Conservation (phyloP, 2,797 vertebrate species). For the Sebastes elongatus region DNA sequence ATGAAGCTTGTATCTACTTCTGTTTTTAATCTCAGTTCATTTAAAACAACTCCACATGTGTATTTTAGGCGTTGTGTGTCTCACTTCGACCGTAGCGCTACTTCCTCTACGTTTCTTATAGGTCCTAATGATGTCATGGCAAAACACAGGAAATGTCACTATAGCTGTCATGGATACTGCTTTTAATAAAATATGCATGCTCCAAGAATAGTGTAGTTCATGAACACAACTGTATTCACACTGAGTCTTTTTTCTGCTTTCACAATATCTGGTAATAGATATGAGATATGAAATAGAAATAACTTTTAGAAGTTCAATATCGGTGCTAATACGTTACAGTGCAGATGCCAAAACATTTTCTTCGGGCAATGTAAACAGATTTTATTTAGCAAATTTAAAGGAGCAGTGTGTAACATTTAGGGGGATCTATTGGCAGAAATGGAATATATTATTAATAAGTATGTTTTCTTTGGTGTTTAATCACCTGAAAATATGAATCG, state of each 20-base stretch:
- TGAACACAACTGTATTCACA: not conserved
- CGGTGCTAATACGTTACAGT: not conserved
- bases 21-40: not conserved
- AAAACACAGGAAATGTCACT: slow-evolving; percentile 40
- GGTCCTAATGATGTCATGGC: slow-evolving; percentile 51
- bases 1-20: not conserved
- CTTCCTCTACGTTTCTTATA: slow-evolving; percentile 57
- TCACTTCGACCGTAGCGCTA: slow-evolving; percentile 3
- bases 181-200: not conserved
- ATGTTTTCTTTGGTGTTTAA: no score
- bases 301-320: not conserved
- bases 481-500: no score
- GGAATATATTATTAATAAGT: no score
- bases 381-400: not conserved
- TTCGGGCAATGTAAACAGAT: not conserved
- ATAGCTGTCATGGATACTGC: not conserved
- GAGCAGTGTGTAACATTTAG: no score
- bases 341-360: not conserved
- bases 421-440: no score
- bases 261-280: not conserved
- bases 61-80: not conserved
- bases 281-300: not conserved
- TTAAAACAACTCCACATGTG: not conserved
- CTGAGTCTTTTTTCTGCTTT: not conserved
- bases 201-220: not conserved